Evolutionary conservation across 2,888 invertebrate species (phyloP), one percentile per base, ranked within the genome.

Genomic region (Tillus elongatus): DNA sequence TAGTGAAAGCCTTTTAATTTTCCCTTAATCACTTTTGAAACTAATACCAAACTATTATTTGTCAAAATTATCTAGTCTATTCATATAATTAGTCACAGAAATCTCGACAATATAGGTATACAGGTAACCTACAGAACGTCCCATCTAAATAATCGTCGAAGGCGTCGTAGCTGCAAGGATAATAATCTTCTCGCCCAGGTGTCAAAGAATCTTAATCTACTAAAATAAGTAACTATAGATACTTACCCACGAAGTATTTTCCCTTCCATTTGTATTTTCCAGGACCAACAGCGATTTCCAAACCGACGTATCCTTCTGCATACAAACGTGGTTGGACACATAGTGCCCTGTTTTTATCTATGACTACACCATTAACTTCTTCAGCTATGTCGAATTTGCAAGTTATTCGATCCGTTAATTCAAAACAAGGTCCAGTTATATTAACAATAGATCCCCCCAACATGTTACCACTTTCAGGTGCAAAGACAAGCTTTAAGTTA

Each of bases 381-480:
- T 82, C 80, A 0, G 80, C 84, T 4, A 57, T 53, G 56, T 90
- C 89, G 56, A 90, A 90, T 46, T 84, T 79, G 56, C 91, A 92
- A 35, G 77, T 78, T 32, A 95, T 79, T 47, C 81, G 75, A 51
- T 86, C 81, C 1, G 71, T 71, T 0, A 75, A 75, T 46, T 79
- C 73, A 60, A 96, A 89, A 61, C 97, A 97, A 2, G 95, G 93
- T 0, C 96, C 97, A 0, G 96, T 93, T 40, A 97, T 87, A 59
- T 96, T 95, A 26, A 97, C 90, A 36, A 95, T 80, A 0, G 91
- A 89, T 2, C 97, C 97, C 2, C 97, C 97, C 46, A 96, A 71
- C 96, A 97, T 96, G 61, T 90, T 92, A 3, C 93, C 96, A 57
- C 89, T 90, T 63, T 95, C 92, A 0, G 95, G 95, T 0, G 93